These are phyloP conservation scores for Temnothorax nylanderi DNA, from an alignment of 1,140 invertebrate species.

Conservation along the genomic window DNA sequence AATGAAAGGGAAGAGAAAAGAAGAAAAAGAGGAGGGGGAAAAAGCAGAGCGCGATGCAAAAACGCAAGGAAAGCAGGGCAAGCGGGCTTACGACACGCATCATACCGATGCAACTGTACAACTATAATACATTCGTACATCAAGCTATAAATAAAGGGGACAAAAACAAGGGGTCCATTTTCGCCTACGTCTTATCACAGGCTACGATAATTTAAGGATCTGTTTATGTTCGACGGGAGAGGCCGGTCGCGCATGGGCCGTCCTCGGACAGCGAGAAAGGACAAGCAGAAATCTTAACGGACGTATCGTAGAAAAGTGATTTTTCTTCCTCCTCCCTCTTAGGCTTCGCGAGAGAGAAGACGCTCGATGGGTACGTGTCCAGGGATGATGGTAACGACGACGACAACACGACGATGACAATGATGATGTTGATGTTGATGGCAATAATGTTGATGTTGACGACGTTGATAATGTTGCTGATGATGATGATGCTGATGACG, in stretches of 20 bases:
- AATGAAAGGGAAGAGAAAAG: neutral
- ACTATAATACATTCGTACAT: slow-evolving; percentile 65
- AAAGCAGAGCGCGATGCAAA: neutral
- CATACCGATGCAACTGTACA: slow-evolving; percentile 65
- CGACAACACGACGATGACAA: neutral
- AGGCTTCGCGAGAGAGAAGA: slow-evolving; percentile 53
- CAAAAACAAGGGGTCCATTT: slow-evolving; percentile 52
- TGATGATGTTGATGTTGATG: neutral
- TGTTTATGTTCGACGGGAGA: slow-evolving; percentile 27
- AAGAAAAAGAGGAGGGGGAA: neutral
- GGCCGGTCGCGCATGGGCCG: slow-evolving; percentile 1
- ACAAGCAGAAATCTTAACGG: slow-evolving; percentile 52
- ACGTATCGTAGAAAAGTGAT: slow-evolving; percentile 57
- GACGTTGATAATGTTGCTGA: neutral
- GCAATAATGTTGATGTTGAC: neutral
- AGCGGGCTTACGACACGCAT: slow-evolving; percentile 30
- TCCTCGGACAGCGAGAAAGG: slow-evolving; percentile 42
- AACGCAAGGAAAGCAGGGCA: neutral
- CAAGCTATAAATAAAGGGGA: slow-evolving; percentile 54
- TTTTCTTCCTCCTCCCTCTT: slow-evolving; percentile 42
- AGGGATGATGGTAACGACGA: neutral
- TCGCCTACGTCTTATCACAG: slow-evolving; percentile 63
- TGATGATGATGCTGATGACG: neutral
- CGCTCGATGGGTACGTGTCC: slow-evolving; percentile 53
- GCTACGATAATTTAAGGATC: slow-evolving; percentile 52